Conservation (phyloP, 2,888 invertebrate species). For the Colletes collaris region DNA sequence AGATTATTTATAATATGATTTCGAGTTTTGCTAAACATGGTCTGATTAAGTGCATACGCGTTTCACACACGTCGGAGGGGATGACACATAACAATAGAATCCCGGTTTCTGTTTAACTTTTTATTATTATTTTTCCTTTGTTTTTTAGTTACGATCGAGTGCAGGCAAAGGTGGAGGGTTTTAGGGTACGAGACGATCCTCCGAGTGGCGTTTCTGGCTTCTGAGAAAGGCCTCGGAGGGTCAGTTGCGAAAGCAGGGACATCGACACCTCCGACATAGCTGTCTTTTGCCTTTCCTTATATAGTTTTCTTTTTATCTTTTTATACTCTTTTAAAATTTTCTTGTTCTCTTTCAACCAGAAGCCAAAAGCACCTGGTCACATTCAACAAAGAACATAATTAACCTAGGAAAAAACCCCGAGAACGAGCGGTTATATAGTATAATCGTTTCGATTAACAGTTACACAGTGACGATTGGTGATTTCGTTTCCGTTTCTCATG, state of each 20-base stretch:
- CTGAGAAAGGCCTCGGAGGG: constrained; percentile 62
- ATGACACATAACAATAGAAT: constrained; percentile 37
- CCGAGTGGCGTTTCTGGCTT: constrained; percentile 70
- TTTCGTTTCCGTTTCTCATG: constrained; percentile 44
- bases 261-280: constrained; percentile 15
- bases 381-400: constrained; percentile 55
- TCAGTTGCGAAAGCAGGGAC: neutral
- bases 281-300: constrained; percentile 20
- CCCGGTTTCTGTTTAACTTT: constrained; percentile 2
- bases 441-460: constrained; percentile 44
- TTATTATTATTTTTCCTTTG: neutral
- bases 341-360: constrained; percentile 41
- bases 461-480: constrained; percentile 35
- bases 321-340: neutral
- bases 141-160: constrained; percentile 52
- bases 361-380: constrained; percentile 68
- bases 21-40: constrained; percentile 46
- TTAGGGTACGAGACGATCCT: constrained; percentile 55
- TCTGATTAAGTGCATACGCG: constrained; percentile 46
- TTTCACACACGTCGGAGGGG: constrained; percentile 46
- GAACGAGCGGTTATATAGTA: constrained; percentile 57
- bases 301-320: neutral
- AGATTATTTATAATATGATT: constrained; percentile 52
- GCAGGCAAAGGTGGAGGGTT: constrained; percentile 65
- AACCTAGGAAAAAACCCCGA: constrained; percentile 56